Percentiles rank a stretch among this genome's conserved stretches.
phyloP scores from a whole-genome alignment of 2,888 invertebrate species.

The Lasioglossum villosulum region DNA sequence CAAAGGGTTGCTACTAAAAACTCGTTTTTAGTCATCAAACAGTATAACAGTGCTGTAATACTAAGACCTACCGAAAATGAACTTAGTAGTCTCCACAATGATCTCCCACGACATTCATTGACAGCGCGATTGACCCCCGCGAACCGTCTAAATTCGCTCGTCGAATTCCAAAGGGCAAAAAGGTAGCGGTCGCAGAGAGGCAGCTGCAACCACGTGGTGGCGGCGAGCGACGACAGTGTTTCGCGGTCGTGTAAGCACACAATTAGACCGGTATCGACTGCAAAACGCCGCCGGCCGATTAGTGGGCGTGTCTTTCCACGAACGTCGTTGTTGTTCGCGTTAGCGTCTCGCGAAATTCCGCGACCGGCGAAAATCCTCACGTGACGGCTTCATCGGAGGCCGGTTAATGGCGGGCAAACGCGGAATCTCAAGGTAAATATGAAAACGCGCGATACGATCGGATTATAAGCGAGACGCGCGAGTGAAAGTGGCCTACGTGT shows the following conservation, averaged over 20 bases:
- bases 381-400: background rate
- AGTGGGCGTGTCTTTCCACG: conserved; percentile 46
- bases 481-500: conserved; percentile 63
- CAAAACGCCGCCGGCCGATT: conserved; percentile 25
- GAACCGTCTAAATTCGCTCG: background rate
- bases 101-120: background rate
- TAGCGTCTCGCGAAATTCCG: conserved; percentile 3
- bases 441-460: conserved; percentile 34
- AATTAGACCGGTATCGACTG: conserved; percentile 46
- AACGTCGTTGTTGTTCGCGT: background rate
- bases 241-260: conserved; percentile 23
- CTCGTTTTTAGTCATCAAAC: background rate
- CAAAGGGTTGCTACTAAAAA: background rate
- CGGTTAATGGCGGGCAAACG: background rate
- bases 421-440: conserved; percentile 47
- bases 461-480: conserved; percentile 32
- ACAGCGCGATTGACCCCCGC: background rate
- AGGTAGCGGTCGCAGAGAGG: background rate
- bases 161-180: background rate
- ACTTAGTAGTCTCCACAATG: background rate
- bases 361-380: background rate
- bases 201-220: conserved; percentile 40
- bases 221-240: conserved; percentile 2
- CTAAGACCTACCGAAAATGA: background rate
- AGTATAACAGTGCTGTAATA: background rate